Percentiles rank a stretch among this genome's conserved stretches.
phyloP scores from a whole-genome alignment of 2,888 invertebrate species.

The Patella pellucida region DNA sequence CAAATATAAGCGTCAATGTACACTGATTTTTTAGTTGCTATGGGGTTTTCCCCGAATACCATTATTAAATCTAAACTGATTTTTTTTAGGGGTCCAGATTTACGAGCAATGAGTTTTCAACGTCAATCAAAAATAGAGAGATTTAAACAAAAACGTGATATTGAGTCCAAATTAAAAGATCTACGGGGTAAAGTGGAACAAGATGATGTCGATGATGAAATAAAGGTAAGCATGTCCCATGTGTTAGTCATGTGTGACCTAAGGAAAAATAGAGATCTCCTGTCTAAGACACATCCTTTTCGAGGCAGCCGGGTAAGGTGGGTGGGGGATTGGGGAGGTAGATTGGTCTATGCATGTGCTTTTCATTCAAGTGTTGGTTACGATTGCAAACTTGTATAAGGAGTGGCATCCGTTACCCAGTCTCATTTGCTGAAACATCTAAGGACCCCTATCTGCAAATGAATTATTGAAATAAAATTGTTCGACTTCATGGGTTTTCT shows the following conservation, averaged over 20 bases:
- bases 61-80: neutral
- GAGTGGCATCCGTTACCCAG: too few species aligned
- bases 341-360: neutral
- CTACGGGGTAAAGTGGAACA: slow-evolving; percentile 73
- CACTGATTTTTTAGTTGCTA: too few species aligned
- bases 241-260: neutral
- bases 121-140: slow-evolving; percentile 80
- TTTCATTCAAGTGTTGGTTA: too few species aligned
- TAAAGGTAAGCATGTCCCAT: slow-evolving; percentile 52
- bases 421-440: too few species aligned
- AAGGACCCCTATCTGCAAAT: too few species aligned
- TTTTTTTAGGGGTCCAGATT: slow-evolving; percentile 42
- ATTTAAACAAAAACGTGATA: slow-evolving; percentile 83
- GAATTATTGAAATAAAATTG: too few species aligned
- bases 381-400: too few species aligned
- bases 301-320: neutral
- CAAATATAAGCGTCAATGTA: too few species aligned
- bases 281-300: too few species aligned
- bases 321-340: too few species aligned
- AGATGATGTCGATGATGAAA: slow-evolving; percentile 68
- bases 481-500: too few species aligned
- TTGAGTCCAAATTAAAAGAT: slow-evolving; percentile 80
- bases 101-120: slow-evolving; percentile 44
- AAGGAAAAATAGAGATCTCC: neutral
- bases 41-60: too few species aligned